These are phyloP conservation scores for Drosophila prolongata DNA, from an alignment of 2,888 invertebrate genomes.

Conservation along the genomic window DNA sequence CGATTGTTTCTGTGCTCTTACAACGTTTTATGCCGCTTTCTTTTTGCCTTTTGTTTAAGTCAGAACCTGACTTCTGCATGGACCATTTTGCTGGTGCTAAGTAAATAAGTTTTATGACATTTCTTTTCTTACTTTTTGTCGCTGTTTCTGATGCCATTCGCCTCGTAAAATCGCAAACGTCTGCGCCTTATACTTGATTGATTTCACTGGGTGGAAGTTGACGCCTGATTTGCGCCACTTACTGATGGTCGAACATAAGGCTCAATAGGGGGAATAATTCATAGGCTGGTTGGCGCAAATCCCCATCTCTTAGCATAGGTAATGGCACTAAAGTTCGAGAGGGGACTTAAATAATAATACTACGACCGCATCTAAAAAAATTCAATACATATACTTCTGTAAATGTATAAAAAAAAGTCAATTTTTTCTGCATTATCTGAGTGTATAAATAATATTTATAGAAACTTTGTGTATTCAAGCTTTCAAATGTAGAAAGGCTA, in stretches of 20 bases:
- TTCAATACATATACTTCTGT: no score
- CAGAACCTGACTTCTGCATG: slow-evolving; percentile 14
- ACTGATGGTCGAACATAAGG: slow-evolving; percentile 13
- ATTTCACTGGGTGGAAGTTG: slow-evolving; percentile 55
- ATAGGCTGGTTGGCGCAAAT: slow-evolving; percentile 10
- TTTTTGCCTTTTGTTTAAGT: slow-evolving; percentile 64
- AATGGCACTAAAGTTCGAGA: not conserved
- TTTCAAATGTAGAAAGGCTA: no score
- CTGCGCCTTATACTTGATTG: slow-evolving; percentile 72
- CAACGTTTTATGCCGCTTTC: slow-evolving; percentile 48
- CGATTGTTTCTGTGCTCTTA: slow-evolving; percentile 8
- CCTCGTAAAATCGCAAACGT: slow-evolving; percentile 65
- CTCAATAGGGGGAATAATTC: slow-evolving; percentile 34
- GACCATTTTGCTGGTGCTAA: slow-evolving; percentile 54
- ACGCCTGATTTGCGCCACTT: slow-evolving; percentile 34
- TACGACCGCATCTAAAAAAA: not conserved
- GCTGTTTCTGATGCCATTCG: slow-evolving; percentile 34
- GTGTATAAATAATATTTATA: no score
- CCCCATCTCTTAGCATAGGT: slow-evolving; percentile 6
- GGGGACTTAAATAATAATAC: not conserved
- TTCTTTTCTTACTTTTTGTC: slow-evolving; percentile 45
- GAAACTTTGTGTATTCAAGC: no score
- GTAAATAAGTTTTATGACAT: slow-evolving; percentile 79
- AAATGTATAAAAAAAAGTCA: no score
- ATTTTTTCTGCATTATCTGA: no score